These are phyloP conservation scores for Rhinichthys osculus DNA, from an alignment of 2,797 vertebrate species.

Conservation along the genomic window DNA sequence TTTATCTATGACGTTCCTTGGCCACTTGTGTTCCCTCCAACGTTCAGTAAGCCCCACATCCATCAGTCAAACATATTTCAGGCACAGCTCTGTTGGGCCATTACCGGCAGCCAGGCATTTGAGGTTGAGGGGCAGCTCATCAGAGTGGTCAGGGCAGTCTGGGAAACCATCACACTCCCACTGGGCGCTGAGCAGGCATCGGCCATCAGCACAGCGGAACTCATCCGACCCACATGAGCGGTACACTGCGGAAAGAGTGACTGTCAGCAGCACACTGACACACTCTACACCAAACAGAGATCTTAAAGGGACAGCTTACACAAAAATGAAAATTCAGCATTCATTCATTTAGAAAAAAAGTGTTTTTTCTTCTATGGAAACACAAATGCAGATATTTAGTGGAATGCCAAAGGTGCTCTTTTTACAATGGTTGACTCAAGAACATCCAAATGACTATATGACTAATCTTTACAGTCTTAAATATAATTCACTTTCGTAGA, in stretches of 20 bases:
- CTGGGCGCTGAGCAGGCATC: slow-evolving; percentile 91
- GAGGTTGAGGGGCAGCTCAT: slow-evolving; percentile 92
- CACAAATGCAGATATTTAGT: neutral
- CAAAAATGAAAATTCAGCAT: neutral
- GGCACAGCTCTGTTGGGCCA: slow-evolving; percentile 69
- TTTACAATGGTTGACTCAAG: neutral
- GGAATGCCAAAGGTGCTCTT: neutral
- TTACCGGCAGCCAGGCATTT: slow-evolving; percentile 93
- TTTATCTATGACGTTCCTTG: slow-evolving; percentile 56
- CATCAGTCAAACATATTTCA: slow-evolving; percentile 65
- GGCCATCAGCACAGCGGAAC: slow-evolving; percentile 92
- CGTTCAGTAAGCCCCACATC: slow-evolving; percentile 55
- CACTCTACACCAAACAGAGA: neutral
- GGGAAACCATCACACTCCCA: slow-evolving; percentile 98
- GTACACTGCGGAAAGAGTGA: slow-evolving; percentile 80
- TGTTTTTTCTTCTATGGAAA: neutral
- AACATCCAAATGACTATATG: neutral
- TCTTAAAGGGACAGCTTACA: slow-evolving; percentile 14
- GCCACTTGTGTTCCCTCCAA: slow-evolving; percentile 58
- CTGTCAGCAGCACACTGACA: slow-evolving; percentile 39
- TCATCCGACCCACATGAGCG: slow-evolving; percentile 88
- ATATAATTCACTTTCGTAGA: neutral
- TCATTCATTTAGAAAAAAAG: neutral
- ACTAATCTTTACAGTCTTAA: neutral
- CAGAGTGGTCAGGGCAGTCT: slow-evolving; percentile 95